Base-by-base conservation (phyloP, 2,113 vertebrate species). In the Cynocephalus volans region DNA sequence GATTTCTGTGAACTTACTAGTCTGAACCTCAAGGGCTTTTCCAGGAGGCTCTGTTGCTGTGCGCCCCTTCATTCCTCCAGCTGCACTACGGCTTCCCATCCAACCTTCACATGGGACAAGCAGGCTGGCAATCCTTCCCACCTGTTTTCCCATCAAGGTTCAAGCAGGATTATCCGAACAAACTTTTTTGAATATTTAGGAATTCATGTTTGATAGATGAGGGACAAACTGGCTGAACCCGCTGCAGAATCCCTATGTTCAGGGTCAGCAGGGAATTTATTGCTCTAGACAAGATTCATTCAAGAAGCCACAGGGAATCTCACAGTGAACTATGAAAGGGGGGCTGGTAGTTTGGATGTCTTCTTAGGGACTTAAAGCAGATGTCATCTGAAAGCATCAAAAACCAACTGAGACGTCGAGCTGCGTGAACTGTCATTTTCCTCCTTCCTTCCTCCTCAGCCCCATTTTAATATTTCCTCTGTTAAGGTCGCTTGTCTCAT, bases 361-460 rank as follows among this genome's bases (percentile, higher is more conserved):
- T 50, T 69, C 72, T 41, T 8, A 45, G 60, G 33, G 24, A 11
- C 26, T 56, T 17, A 41, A 41, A 41, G 41, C 41, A 41, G 41
- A 41, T 41, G 41, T 41, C 41, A 0, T 6, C 7, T 7, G 52
- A 88, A 48, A 67, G 54, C 62, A 21, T 54, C 31, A 4, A 26
- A 73, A 65, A 5, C 33, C 31, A 28, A 8, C 48, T 0, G 60
- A 88, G 73, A 50, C 2, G 1, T 0, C 1, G 12, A 23, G 41
- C 45, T 4, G 0, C 0, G 2, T 0, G 3, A 11, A 2, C 33
- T 3, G 18, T 26, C 31, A 0, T 85, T 36, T 67, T 19, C 9
- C 64, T 19, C 5, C 56, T 23, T 60, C 21, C n/a, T 18, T 90
- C 21, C 19, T 83, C 64, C 73, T 80, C 4, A 1, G 64, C 48